Conservation (phyloP, 2,113 vertebrate species). For the Prionailurus viverrinus region DNA sequence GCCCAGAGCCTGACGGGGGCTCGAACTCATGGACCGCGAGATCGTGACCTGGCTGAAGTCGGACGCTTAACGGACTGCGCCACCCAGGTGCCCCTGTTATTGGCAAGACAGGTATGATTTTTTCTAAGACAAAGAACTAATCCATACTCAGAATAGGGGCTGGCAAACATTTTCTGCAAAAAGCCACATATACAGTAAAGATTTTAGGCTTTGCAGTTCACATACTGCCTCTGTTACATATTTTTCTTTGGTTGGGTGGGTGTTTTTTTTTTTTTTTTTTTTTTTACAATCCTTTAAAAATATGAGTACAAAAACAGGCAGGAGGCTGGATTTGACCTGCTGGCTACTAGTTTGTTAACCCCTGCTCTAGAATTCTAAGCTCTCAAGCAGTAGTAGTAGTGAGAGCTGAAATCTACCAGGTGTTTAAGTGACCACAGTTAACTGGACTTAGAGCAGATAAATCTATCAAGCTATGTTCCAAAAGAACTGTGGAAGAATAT, state of each 20-base stretch:
- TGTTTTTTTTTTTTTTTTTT: background rate
- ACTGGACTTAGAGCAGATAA: background rate
- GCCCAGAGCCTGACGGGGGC: too few species aligned
- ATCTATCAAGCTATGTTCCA: background rate
- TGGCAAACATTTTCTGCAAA: slow-evolving; percentile 43
- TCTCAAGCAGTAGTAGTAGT: background rate
- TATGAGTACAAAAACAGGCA: background rate
- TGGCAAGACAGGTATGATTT: slow-evolving; percentile 20
- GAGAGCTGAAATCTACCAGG: background rate
- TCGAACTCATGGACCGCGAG: too few species aligned
- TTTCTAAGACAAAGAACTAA: slow-evolving; percentile 41
- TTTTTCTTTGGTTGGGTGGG: background rate
- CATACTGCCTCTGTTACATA: background rate
- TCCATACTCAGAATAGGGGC: background rate
- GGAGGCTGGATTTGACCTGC: background rate
- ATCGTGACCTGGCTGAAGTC: too few species aligned
- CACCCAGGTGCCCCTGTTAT: background rate
- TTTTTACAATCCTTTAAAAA: slow-evolving; percentile 13
- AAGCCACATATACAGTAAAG: background rate
- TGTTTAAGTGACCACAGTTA: slow-evolving; percentile 19
- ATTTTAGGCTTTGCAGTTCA: slow-evolving; percentile 37
- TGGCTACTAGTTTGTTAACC: background rate
- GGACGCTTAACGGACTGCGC: too few species aligned
- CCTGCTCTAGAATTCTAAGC: background rate
- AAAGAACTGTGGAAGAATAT: background rate